These are phyloP conservation scores for Melitaea cinxia DNA, from an alignment of 1,140 invertebrate species.

Conservation along the genomic window DNA sequence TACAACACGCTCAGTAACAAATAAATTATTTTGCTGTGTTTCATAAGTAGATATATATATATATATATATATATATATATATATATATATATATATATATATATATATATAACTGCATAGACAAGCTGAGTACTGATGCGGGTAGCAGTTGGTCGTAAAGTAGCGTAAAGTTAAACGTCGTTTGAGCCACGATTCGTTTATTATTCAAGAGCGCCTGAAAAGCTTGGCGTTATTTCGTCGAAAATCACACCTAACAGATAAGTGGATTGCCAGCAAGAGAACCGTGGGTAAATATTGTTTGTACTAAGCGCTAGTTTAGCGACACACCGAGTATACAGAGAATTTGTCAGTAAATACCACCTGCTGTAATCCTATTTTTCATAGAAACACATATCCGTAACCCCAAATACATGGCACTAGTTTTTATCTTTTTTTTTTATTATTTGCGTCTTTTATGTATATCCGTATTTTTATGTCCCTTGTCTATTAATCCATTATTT, in stretches of 20 bases:
- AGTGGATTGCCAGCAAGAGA: conserved; percentile 12
- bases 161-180: conserved; percentile 32
- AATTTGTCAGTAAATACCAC: neutral
- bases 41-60: no score
- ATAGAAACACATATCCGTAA: no score
- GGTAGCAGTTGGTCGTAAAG: conserved; percentile 14
- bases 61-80: no score
- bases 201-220: conserved; percentile 33
- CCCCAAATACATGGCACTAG: no score
- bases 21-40: no score
- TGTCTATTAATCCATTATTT: no score
- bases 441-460: no score
- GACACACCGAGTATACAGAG: neutral
- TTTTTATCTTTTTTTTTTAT: no score
- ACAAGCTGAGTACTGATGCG: neutral
- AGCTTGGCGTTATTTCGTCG: conserved; percentile 4
- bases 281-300: neutral
- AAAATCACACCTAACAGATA: conserved; percentile 18
- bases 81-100: no score
- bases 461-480: no score
- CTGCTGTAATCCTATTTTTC: neutral
- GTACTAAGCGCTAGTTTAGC: neutral
- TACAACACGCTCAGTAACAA: no score
- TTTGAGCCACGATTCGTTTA: conserved; percentile 26
- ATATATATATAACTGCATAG: neutral